Evolutionary conservation across 2,888 invertebrate genomes (phyloP).

Genomic region (Aphodius granarius): DNA sequence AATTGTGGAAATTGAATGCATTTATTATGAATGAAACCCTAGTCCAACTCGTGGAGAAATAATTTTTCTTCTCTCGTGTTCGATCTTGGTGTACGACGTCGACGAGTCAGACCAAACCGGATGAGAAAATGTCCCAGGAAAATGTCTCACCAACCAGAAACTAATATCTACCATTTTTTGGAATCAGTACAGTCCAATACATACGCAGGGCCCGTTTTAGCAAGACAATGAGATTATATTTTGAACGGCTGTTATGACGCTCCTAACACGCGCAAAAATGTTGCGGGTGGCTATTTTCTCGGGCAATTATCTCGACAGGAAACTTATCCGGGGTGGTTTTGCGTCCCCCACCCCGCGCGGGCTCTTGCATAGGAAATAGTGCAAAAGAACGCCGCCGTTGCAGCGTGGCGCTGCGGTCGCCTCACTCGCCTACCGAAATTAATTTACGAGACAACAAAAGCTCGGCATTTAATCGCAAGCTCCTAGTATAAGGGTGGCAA

Average conservation of each 20-base stretch:
- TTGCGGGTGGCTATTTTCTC: neutral
- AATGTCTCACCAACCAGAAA: neutral
- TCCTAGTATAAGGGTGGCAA: neutral
- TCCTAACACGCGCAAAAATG: neutral
- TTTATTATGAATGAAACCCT: slow-evolving; percentile 2
- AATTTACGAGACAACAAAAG: neutral
- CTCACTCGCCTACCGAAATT: neutral
- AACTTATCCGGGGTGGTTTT: neutral
- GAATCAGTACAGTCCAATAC: too few species aligned
- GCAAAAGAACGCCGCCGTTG: neutral
- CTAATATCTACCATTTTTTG: too few species aligned
- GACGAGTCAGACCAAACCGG: neutral
- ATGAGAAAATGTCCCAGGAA: neutral
- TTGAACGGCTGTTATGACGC: neutral
- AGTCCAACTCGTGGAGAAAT: neutral
- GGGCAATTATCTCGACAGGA: neutral
- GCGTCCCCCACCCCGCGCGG: neutral
- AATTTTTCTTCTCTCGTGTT: neutral
- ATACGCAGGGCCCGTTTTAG: too few species aligned
- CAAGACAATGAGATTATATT: neutral
- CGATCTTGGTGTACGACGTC: neutral
- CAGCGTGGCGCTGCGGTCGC: neutral
- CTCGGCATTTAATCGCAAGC: neutral
- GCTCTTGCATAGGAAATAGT: neutral
- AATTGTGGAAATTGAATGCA: neutral